phyloP scores from a whole-genome alignment of 2,888 invertebrate species.

The Callyntrura guangdongensis region DNA sequence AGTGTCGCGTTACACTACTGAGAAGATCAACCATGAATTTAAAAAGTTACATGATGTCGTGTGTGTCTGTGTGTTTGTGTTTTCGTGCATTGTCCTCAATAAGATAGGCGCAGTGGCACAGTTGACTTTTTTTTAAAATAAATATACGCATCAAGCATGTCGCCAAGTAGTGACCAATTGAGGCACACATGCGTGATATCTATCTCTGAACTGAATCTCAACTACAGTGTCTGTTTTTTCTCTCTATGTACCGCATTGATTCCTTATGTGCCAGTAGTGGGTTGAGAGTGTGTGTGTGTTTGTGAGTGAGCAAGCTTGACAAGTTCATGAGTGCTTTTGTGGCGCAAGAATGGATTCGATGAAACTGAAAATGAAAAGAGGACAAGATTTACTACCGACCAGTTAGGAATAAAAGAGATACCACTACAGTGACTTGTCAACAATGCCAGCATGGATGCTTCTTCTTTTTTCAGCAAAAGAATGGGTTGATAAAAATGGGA shows the following conservation, averaged over 20 bases:
- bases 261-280: background rate
- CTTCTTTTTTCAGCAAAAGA: constrained; percentile 18
- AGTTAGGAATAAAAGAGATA: background rate
- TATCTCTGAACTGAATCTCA: background rate
- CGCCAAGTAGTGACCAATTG: background rate
- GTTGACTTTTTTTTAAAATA: background rate
- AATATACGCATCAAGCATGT: background rate
- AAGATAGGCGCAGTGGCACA: background rate
- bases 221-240: too few species aligned
- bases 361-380: constrained; percentile 24
- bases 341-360: constrained; percentile 20
- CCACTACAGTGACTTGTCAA: constrained; percentile 58
- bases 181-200: background rate
- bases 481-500: constrained; percentile 42
- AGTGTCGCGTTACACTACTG: background rate
- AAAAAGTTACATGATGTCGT: too few species aligned
- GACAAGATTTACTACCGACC: constrained; percentile 57
- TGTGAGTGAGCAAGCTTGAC: constrained; percentile 10
- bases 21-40: background rate
- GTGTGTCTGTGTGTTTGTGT: background rate
- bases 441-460: constrained; percentile 49
- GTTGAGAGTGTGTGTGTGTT: background rate
- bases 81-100: background rate
- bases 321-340: constrained; percentile 46
- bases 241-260: background rate